Percentiles rank a stretch among this genome's conserved stretches.
phyloP scores from a whole-genome alignment of 2,797 vertebrate species.

The Erpetoichthys calabaricus region DNA sequence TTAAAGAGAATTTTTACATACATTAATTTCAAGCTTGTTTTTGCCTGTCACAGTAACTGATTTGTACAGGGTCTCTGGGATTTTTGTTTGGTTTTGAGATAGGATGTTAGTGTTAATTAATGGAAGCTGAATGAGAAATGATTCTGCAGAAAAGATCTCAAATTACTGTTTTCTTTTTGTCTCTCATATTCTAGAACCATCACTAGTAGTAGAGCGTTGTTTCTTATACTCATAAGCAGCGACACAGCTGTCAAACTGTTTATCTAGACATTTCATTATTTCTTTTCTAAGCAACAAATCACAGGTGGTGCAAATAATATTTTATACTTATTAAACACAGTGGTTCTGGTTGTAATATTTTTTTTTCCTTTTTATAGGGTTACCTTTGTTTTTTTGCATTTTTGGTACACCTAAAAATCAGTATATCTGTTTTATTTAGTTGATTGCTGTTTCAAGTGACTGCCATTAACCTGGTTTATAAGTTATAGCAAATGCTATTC shows the following conservation, averaged over 20 bases:
- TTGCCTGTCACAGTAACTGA: no score
- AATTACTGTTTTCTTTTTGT: conserved; percentile 4
- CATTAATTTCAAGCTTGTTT: no score
- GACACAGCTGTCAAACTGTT: conserved; percentile 80
- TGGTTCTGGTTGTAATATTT: conserved; percentile 86
- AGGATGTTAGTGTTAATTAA: no score
- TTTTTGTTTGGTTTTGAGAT: no score
- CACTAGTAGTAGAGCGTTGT: conserved; percentile 79
- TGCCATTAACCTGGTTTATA: no score
- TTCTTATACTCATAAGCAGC: conserved; percentile 60
- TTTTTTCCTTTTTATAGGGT: conserved; percentile 81
- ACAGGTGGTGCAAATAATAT: conserved; percentile 69
- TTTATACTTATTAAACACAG: conserved; percentile 83
- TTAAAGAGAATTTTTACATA: no score
- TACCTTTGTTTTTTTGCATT: no score
- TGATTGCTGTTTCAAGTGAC: no score
- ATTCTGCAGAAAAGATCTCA: not conserved
- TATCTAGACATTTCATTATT: conserved; percentile 75
- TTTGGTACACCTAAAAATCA: no score
- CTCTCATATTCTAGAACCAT: conserved; percentile 57
- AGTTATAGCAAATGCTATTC: no score
- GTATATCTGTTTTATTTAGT: no score
- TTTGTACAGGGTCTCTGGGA: no score
- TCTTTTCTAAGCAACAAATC: conserved; percentile 82
- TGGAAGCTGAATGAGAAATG: conserved; percentile 3